Percentiles rank a stretch among this genome's conserved stretches.
Conservation (phyloP, 2,797 vertebrate species). For the Myotis myotis region DNA sequence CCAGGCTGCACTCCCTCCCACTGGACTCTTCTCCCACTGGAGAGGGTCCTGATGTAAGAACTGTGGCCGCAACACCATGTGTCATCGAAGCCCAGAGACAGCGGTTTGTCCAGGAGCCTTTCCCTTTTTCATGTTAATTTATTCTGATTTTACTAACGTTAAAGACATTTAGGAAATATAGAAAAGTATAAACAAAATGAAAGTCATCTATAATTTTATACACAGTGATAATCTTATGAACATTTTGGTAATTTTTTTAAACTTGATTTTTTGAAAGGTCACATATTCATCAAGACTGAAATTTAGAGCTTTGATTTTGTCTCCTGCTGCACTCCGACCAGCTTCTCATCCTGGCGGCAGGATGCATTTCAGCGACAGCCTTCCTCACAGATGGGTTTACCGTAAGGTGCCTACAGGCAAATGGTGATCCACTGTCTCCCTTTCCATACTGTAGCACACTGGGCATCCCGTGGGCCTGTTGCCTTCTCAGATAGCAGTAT, state of each 20-base stretch:
- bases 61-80: background rate
- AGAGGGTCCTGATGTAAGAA: background rate
- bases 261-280: background rate
- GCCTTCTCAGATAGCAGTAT: background rate
- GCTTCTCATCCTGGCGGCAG: background rate
- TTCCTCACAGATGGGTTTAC: no score
- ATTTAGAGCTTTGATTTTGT: background rate
- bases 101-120: background rate
- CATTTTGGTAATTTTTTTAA: background rate
- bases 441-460: background rate
- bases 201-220: background rate
- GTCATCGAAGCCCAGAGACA: background rate
- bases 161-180: background rate
- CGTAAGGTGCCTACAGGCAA: background rate
- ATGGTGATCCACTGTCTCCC: background rate
- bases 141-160: background rate
- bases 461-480: fast-evolving
- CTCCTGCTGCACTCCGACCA: background rate
- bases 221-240: background rate
- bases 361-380: fast-evolving
- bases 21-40: fast-evolving
- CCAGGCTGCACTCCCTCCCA: fast-evolving
- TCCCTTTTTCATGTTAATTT: background rate
- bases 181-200: background rate
- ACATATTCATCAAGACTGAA: background rate